phyloP scores from a whole-genome alignment of 2,888 invertebrate genomes.

The Apomyelois bistriatella region DNA sequence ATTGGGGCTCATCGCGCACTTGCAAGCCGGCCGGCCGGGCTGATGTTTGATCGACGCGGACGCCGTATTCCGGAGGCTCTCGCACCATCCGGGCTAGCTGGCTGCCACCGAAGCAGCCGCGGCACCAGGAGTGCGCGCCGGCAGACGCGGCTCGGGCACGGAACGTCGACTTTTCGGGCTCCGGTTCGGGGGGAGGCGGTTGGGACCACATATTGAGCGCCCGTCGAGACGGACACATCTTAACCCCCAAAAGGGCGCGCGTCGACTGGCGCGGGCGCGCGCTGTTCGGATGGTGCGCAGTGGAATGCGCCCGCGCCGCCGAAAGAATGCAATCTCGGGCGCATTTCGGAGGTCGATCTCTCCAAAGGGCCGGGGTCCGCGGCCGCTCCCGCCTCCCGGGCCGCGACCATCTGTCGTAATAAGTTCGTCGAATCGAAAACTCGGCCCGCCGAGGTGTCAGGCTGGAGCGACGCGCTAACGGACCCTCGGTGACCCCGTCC shows the following conservation, averaged over 20 bases:
- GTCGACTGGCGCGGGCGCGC: conserved; percentile 75
- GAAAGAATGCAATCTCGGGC: conserved; percentile 81
- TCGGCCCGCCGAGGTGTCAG: conserved; percentile 62
- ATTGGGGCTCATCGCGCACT: conserved; percentile 70
- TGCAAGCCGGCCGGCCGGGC: conserved; percentile 55
- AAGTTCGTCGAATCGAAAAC: conserved; percentile 78
- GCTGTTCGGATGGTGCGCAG: conserved; percentile 72
- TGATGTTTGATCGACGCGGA: conserved; percentile 63
- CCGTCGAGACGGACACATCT: conserved; percentile 77
- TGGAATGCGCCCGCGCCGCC: conserved; percentile 79
- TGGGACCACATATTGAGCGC: conserved; percentile 78
- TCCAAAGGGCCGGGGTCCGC: conserved; percentile 69
- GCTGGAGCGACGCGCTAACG: conserved; percentile 56
- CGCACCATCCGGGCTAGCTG: conserved; percentile 69
- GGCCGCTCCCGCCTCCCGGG: conserved; percentile 70
- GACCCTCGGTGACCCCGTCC: conserved; percentile 59
- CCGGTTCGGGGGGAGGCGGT: conserved; percentile 67
- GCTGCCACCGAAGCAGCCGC: conserved; percentile 51
- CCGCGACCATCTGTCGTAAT: conserved; percentile 77
- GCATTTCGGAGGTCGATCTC: conserved; percentile 80
- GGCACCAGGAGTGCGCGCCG: conserved; percentile 51
- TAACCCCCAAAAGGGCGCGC: conserved; percentile 80
- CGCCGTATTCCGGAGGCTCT: conserved; percentile 63
- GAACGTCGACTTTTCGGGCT: conserved; percentile 45
- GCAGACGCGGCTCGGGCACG: conserved; percentile 56